phyloP scores from a whole-genome alignment of 2,888 invertebrate species.

The Stramonita haemastoma region DNA sequence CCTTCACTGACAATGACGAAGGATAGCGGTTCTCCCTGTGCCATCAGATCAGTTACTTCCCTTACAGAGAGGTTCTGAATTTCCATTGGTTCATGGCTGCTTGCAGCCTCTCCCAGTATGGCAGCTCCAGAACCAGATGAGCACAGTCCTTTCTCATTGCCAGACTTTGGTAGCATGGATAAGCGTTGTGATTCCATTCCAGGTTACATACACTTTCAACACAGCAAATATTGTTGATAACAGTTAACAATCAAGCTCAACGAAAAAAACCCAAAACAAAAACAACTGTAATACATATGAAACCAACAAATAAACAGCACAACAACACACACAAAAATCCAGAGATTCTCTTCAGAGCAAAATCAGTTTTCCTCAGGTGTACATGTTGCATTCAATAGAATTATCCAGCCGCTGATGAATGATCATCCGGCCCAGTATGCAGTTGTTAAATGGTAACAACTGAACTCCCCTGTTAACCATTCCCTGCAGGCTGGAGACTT shows the following conservation, averaged over 20 bases:
- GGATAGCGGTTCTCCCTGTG: conserved; percentile 18
- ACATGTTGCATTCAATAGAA: not conserved
- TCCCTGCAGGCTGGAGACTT: not conserved
- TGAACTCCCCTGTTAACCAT: not conserved
- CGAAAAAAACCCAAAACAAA: not conserved
- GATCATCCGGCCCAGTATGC: not conserved
- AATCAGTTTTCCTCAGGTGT: not conserved
- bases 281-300: not conserved
- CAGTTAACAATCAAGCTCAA: not conserved
- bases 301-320: not conserved
- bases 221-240: not conserved
- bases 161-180: not conserved
- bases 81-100: not conserved
- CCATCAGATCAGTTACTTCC: conserved; percentile 5
- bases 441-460: not conserved
- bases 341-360: conserved; percentile 14
- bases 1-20: conserved; percentile 29
- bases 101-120: not conserved
- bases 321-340: not conserved
- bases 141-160: not conserved
- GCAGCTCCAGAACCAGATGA: not conserved
- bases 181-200: not conserved
- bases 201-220: not conserved
- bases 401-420: not conserved
- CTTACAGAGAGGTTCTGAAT: conserved; percentile 3